Percentiles rank a stretch among this genome's conserved stretches.
These are phyloP conservation scores for Cyprinella venusta DNA, from an alignment of 2,797 vertebrate species.

Conservation along the genomic window DNA sequence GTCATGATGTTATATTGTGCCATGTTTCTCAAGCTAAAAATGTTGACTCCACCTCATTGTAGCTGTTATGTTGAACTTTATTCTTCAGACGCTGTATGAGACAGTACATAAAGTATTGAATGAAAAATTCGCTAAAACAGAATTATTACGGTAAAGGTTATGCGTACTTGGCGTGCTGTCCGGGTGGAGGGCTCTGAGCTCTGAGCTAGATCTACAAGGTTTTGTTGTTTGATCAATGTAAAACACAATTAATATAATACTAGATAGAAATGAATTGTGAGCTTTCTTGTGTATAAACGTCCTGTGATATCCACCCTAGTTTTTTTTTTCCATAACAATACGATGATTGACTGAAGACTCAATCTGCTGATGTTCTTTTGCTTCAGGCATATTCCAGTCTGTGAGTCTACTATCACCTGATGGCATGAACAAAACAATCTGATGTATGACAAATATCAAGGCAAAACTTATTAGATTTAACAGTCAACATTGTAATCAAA, in stretches of 20 bases:
- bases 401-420: slow-evolving; percentile 39
- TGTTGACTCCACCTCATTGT: too few relatives aligned
- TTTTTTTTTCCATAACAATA: not conserved
- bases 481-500: slow-evolving; percentile 37
- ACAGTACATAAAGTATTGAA: too few relatives aligned
- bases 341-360: slow-evolving; percentile 33
- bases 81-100: too few relatives aligned
- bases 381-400: slow-evolving; percentile 38
- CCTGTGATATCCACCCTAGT: not conserved
- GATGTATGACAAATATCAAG: slow-evolving; percentile 35
- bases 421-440: slow-evolving; percentile 12
- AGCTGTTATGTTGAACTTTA: too few relatives aligned
- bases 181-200: too few relatives aligned
- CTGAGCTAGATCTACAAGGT: not conserved
- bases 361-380: slow-evolving; percentile 45
- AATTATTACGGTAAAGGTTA: too few relatives aligned
- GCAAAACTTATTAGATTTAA: slow-evolving; percentile 32
- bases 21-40: too few relatives aligned
- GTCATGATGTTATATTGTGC: too few relatives aligned
- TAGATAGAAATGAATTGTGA: not conserved
- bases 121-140: too few relatives aligned
- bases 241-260: not conserved
- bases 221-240: not conserved
- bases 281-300: too few relatives aligned
- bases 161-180: too few relatives aligned